Evolutionary conservation across 2,113 vertebrate species (phyloP).

Genomic region (Nanorana parkeri): DNA sequence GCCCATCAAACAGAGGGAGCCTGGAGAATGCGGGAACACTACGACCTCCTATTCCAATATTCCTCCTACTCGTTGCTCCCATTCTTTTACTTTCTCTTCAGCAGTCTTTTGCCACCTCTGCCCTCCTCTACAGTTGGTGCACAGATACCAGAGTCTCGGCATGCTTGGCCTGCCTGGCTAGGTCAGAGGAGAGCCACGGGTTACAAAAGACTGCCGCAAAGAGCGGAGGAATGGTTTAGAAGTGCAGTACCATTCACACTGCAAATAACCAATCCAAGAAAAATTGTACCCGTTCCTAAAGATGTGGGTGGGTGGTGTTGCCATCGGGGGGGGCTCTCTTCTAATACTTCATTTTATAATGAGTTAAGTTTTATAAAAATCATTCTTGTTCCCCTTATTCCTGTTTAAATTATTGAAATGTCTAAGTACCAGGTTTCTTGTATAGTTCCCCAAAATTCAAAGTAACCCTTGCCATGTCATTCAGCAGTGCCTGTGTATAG

Average conservation of each 20-base stretch:
- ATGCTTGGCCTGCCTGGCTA: too few species aligned
- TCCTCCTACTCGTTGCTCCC: neutral
- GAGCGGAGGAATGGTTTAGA: neutral
- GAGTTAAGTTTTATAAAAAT: conserved; percentile 7
- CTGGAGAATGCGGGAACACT: conserved; percentile 16
- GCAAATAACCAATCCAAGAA: neutral
- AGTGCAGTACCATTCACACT: neutral
- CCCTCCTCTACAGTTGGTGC: too few species aligned
- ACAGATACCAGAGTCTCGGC: too few species aligned
- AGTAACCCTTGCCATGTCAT: too few species aligned
- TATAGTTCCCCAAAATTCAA: neutral
- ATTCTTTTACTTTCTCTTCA: too few species aligned
- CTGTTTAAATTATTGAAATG: conserved; percentile 30
- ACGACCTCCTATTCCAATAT: neutral
- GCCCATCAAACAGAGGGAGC: conserved; percentile 29
- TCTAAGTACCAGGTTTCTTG: neutral
- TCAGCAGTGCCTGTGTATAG: too few species aligned
- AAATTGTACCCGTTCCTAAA: neutral
- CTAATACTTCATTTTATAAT: conserved; percentile 25
- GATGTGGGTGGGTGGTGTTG: neutral
- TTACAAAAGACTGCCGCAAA: too few species aligned
- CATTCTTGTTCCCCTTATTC: neutral
- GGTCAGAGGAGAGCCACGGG: too few species aligned
- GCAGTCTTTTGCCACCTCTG: too few species aligned
- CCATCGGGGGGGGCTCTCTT: neutral